Percentiles rank a stretch among this genome's conserved stretches.
Evolutionary conservation across 2,797 vertebrate genomes (phyloP).

Genomic region (Dipus sagitta): DNA sequence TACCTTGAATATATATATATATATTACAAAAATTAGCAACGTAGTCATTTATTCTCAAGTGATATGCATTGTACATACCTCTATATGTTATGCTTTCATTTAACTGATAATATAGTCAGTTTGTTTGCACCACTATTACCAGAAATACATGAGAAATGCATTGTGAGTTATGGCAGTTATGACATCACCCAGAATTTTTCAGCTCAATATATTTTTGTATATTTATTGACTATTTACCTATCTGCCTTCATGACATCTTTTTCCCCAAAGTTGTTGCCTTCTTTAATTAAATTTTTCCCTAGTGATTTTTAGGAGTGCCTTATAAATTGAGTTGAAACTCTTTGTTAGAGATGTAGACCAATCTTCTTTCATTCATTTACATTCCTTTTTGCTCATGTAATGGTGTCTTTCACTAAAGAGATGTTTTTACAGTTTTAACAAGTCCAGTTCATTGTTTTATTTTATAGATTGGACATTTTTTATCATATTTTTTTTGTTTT

Average conservation of each 20-base stretch:
- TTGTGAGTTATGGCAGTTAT: too few relatives aligned
- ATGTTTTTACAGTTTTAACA: background rate
- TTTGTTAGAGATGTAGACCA: background rate
- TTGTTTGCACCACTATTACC: too few relatives aligned
- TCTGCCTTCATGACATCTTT: background rate
- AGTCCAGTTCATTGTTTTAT: background rate
- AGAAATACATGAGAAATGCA: too few relatives aligned
- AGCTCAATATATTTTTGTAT: background rate
- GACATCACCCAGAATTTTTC: too few relatives aligned
- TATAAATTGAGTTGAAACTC: background rate
- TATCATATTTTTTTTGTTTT: background rate
- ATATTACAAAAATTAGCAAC: too few relatives aligned
- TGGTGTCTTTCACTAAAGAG: background rate
- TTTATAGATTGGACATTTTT: background rate
- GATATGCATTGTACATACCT: too few relatives aligned
- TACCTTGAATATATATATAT: too few relatives aligned
- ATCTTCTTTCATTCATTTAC: background rate
- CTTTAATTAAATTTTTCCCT: constrained; percentile 31
- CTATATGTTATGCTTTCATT: too few relatives aligned
- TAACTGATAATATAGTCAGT: too few relatives aligned
- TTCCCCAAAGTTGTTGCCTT: background rate
- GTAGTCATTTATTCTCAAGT: too few relatives aligned
- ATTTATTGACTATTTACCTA: background rate
- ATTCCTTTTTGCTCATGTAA: background rate
- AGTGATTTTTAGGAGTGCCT: background rate